Conservation (phyloP, 2,113 vertebrate genomes). For the Sceloporus undulatus region DNA sequence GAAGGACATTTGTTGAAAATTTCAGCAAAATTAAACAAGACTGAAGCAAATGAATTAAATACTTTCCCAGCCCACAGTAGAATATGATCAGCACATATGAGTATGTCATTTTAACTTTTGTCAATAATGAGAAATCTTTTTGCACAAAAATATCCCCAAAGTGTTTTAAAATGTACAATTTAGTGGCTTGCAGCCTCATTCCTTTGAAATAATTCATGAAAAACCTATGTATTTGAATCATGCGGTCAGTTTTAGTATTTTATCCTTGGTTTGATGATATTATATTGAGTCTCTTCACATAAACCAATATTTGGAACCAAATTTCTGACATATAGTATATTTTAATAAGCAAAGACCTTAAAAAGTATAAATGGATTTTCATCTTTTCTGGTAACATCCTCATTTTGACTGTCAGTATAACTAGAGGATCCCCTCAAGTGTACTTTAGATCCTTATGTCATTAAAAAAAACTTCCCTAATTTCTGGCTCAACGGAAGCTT, state of each 20-base stretch:
- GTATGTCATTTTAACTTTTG: neutral
- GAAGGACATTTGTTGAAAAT: neutral
- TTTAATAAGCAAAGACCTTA: neutral
- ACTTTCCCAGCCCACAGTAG: neutral
- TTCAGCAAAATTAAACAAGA: neutral
- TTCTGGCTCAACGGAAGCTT: neutral
- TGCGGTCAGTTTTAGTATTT: neutral
- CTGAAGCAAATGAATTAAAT: neutral
- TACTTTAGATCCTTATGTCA: neutral
- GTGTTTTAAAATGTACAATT: constrained; percentile 20
- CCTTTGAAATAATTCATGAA: constrained; percentile 14
- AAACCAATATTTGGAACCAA: neutral
- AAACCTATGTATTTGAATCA: neutral
- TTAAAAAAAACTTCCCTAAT: neutral
- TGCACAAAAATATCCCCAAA: neutral
- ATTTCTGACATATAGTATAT: neutral
- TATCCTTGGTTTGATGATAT: neutral
- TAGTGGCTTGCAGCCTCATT: neutral
- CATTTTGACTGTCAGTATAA: neutral
- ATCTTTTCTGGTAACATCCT: neutral
- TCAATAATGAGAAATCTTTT: neutral
- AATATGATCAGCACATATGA: neutral
- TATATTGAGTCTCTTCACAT: neutral
- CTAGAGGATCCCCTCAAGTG: neutral
- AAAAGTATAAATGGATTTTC: neutral